Evolutionary conservation across 2,113 vertebrate genomes (phyloP), one percentile per base, ranked within the genome.

Genomic region (Chroicocephalus ridibundus): DNA sequence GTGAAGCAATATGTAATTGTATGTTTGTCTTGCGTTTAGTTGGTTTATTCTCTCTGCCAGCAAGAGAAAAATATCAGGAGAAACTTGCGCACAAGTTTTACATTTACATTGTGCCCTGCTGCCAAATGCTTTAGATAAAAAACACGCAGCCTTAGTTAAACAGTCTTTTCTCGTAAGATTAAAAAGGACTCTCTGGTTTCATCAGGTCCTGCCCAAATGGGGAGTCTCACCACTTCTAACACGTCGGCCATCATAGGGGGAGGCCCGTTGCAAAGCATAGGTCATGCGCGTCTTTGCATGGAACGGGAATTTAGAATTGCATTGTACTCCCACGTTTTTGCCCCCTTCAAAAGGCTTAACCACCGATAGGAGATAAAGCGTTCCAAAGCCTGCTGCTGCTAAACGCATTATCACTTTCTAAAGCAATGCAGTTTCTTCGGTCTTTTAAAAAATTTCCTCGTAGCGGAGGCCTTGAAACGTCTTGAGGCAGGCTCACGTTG

Each of bases 241-340:
- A 1, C 60, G 65, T 91, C 94, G 88, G 12, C 85, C 57, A 14
- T 94, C 86, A 66, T 42, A 94, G 95, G 70, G 96, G 84, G 61
- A 89, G 86, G 82, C 61, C 36, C 64, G 60, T 86, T 92, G 69
- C 91, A 93, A 94, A 71, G 76, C 75, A 69, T 61, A 90, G 96
- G 78, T 94, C 96, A 49, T 65, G 94, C 70, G 82, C 94, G 95
- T 94, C 96, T 97, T 97, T 97, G 88, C 88, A 91, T 71, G 66
- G 93, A 94, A 90, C 70, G 47, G 24, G 84, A 97, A 95, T 94
- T 96, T 96, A 78, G 95, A 95, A 94, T 94, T 93, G 80, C 74
- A 88, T 92, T 92, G 60, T 90, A 18, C 55, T 96, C 81, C 90
- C 68, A 82, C 81, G 64, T 70, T 96, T 96, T 91, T 74, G 18